phyloP scores from a whole-genome alignment of 2,888 invertebrate genomes.

The Thymelicus sylvestris region DNA sequence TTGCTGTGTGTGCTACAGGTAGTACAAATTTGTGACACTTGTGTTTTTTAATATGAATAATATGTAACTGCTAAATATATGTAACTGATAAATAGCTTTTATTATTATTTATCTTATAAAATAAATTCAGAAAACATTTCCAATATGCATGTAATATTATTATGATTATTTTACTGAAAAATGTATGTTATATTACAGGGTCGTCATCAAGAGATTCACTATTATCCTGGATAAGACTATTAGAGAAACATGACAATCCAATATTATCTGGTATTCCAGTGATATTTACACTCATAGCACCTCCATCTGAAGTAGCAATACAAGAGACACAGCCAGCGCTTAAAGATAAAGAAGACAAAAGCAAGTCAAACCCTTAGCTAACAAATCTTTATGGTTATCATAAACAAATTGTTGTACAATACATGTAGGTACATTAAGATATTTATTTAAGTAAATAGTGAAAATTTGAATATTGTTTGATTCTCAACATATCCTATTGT shows the following conservation, averaged over 20 bases:
- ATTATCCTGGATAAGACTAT: constrained; percentile 94
- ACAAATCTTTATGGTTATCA: not conserved
- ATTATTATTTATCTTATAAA: too few relatives aligned
- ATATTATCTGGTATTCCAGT: constrained; percentile 90
- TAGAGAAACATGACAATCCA: constrained; percentile 91
- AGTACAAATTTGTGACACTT: constrained; percentile 19
- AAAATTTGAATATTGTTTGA: constrained; percentile 27
- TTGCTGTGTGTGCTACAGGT: constrained; percentile 94
- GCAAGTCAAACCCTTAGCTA: not conserved
- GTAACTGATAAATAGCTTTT: not conserved
- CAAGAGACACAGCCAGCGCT: constrained; percentile 63
- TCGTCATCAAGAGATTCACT: constrained; percentile 95
- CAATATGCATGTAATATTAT: too few relatives aligned
- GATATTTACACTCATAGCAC: constrained; percentile 91
- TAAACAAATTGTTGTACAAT: not conserved
- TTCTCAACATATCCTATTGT: constrained; percentile 18
- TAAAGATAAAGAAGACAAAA: constrained; percentile 44
- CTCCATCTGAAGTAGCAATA: constrained; percentile 73
- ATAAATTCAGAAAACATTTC: too few relatives aligned
- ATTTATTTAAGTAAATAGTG: constrained; percentile 31
- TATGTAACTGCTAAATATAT: too few relatives aligned
- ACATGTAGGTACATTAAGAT: constrained; percentile 14
- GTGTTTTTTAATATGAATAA: too few relatives aligned
- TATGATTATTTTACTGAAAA: not conserved
- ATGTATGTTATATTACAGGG: constrained; percentile 77